Percentiles rank a stretch among this genome's conserved stretches.
Conservation (phyloP, 1,140 invertebrate species). For the Platorchestia sp. region DNA sequence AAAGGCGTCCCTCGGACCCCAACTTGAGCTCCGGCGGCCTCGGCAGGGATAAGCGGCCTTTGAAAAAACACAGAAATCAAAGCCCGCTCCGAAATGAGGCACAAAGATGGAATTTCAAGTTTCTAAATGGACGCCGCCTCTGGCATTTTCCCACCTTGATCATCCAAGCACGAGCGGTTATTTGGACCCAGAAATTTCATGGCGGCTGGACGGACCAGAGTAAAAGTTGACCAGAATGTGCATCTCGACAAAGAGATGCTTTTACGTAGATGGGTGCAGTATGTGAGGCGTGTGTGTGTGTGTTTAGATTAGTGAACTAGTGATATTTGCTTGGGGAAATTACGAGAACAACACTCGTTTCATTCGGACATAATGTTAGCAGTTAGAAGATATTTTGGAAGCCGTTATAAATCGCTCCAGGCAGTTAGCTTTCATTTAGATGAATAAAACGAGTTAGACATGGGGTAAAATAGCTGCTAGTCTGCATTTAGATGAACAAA, state of each 20-base stretch:
- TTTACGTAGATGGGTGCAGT: not conserved
- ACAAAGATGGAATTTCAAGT: conserved; percentile 30
- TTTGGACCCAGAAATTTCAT: conserved; percentile 21
- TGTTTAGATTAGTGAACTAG: no score
- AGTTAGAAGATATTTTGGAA: no score
- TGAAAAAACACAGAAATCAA: not conserved
- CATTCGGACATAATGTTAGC: no score
- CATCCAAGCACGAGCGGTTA: conserved; percentile 41
- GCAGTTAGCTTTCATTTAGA: no score
- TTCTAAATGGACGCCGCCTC: not conserved
- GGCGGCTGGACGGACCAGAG: not conserved
- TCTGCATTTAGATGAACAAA: no score
- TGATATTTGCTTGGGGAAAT: no score
- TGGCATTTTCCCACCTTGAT: not conserved
- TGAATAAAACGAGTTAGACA: no score
- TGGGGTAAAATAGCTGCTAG: no score
- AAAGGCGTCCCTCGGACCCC: not conserved
- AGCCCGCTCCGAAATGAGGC: conserved; percentile 19
- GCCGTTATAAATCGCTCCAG: no score
- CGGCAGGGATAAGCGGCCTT: conserved; percentile 9
- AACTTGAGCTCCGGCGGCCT: not conserved
- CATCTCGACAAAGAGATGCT: not conserved
- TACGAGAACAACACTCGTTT: no score
- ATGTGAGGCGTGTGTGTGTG: no score
- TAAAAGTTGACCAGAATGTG: not conserved